Evolutionary conservation across 2,113 vertebrate species (phyloP), one percentile per base, ranked within the genome.

Genomic region (Cervus canadensis): DNA sequence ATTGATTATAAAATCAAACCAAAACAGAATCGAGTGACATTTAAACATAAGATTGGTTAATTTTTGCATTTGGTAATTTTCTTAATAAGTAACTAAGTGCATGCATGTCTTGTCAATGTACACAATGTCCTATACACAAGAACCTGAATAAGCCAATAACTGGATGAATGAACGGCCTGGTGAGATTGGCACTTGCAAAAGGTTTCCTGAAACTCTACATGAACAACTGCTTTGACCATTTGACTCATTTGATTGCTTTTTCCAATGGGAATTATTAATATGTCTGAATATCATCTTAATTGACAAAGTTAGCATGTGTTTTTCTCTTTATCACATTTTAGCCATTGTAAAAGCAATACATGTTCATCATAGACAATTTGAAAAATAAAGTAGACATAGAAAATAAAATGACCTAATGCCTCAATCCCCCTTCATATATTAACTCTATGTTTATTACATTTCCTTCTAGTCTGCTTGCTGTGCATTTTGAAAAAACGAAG

Each of bases 221-320:
- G 17, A 28, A 95, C 60, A 43, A 64, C 19, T 16, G 1, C 59
- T 94, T 82, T 40, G 50, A 33, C 21, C 67, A 87, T 84, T 95
- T 50, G 2, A 78, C 13, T 85, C 84, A 81, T 84, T 50, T 4
- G 1, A 43, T 94, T 60, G 33, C 62, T 87, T 90, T 36, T 87
- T 71, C 87, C 94, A 79, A 25, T 83, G 88, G 93, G 94, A 93
- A 40, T 62, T 87, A 86, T 62, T 40, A 93, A 64, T 7, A 64
- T 67, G 5, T 1, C 19, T 59, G 52, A 95, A 74, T 90, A 57
- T 43, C 71, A 87, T 56, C 81, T 74, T 94, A 67, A 83, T 57
- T 62, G 79, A 91, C 54, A 96, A 96, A 81, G 33, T 67, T 82
- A 82, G 30, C 48, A 91, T 64, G 15, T 33, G 87, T 95, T 95